Evolutionary conservation across 2,797 vertebrate genomes (phyloP).

Genomic region (Tragopan temminckii): DNA sequence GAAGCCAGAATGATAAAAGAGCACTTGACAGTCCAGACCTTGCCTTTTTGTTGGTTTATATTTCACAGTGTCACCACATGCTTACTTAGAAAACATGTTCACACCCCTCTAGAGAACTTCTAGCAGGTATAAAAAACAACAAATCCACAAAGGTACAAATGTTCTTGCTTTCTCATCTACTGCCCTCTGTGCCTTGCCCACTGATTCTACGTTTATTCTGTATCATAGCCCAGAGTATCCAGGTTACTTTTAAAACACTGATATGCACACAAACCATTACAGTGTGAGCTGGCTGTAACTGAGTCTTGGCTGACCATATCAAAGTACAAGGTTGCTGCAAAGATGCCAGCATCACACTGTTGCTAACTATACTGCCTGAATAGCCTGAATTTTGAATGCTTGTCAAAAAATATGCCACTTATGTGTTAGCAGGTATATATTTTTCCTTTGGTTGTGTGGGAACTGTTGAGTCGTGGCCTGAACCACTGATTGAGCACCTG

Average conservation of each 20-base stretch:
- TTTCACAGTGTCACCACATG: not conserved
- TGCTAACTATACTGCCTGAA: not conserved
- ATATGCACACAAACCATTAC: not conserved
- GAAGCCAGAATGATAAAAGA: not conserved
- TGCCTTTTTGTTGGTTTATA: not conserved
- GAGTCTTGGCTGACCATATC: not conserved
- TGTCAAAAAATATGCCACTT: not conserved
- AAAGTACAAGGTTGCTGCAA: not conserved
- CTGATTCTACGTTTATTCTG: not conserved
- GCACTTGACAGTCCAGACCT: not conserved
- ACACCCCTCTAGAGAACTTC: not conserved
- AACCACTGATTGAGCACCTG: too few species aligned
- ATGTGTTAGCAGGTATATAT: not conserved
- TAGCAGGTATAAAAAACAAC: accelerated
- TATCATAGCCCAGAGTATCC: not conserved
- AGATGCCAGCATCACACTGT: not conserved
- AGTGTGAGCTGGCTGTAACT: not conserved
- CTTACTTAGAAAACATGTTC: not conserved
- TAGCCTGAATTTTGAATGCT: not conserved
- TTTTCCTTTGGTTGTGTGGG: not conserved
- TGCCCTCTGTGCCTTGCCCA: not conserved
- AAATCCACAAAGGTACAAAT: not conserved
- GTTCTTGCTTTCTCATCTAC: not conserved
- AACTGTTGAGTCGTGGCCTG: too few species aligned
- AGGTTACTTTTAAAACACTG: not conserved